A percentile compares a stretch with the other conserved stretches of the same genome.
Conservation (phyloP, 2,113 vertebrate genomes). For the Corythornis vintsioides region DNA sequence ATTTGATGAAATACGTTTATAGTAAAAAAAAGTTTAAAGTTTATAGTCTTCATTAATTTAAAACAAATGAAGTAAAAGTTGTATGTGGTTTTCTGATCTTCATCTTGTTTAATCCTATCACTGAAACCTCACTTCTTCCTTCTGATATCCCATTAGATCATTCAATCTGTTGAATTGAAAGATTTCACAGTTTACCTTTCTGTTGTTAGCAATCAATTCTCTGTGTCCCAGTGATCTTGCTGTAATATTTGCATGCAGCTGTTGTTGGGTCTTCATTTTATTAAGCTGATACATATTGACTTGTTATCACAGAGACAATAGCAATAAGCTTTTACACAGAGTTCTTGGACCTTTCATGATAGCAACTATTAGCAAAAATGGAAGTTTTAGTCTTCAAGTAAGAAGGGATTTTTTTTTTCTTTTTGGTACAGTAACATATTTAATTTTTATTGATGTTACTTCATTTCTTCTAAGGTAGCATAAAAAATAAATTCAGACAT, state of each 20-base stretch:
- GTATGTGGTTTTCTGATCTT: neutral
- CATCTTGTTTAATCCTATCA: neutral
- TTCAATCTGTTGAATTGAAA: neutral
- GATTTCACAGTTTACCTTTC: neutral
- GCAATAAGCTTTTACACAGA: conserved; percentile 48
- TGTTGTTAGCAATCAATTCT: conserved; percentile 12
- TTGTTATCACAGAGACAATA: conserved; percentile 60
- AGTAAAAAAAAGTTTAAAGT: no score
- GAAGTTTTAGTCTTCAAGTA: no score
- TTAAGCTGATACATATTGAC: conserved; percentile 41
- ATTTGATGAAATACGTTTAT: neutral
- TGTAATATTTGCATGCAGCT: conserved; percentile 60
- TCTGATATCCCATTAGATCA: conserved; percentile 27
- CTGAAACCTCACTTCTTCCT: conserved; percentile 7
- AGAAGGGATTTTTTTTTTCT: no score
- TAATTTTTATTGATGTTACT: neutral
- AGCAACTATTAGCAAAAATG: neutral
- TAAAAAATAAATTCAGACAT: neutral
- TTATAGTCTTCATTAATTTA: neutral
- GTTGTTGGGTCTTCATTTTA: conserved; percentile 63
- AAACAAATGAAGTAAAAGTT: neutral
- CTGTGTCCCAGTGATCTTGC: conserved; percentile 45
- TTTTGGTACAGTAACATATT: neutral
- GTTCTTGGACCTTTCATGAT: conserved; percentile 4
- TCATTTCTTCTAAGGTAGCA: neutral